These are phyloP conservation scores for Phrynosoma platyrhinos DNA, from an alignment of 2,113 vertebrate species.

Conservation along the genomic window DNA sequence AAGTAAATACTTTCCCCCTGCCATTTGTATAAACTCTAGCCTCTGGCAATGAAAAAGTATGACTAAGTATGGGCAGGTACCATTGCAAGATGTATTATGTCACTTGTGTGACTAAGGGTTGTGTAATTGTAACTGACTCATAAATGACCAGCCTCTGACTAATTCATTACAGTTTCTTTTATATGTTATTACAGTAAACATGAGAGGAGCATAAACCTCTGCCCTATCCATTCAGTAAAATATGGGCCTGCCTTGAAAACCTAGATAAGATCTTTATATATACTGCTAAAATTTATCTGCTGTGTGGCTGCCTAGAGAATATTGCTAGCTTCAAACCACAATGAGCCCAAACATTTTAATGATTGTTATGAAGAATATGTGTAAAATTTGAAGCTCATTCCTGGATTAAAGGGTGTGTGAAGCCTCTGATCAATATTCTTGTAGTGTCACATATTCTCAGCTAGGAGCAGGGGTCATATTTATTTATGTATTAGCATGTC, in stretches of 20 bases:
- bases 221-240: fast-evolving
- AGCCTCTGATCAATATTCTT: neutral
- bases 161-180: neutral
- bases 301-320: neutral
- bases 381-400: neutral
- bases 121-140: neutral
- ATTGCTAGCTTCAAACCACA: neutral
- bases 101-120: neutral
- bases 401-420: neutral
- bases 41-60: neutral
- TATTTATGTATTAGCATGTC: neutral
- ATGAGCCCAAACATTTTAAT: constrained; percentile 2
- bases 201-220: neutral
- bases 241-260: fast-evolving
- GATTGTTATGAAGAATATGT: neutral
- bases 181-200: no score
- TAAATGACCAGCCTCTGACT: fast-evolving
- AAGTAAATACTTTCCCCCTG: neutral
- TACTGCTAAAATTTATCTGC: neutral
- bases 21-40: neutral
- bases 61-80: neutral
- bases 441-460: neutral
- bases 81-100: neutral
- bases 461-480: neutral
- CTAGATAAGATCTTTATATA: neutral